These are phyloP conservation scores for Linhomoeus sp. DNA, from an alignment of 2,888 invertebrate genomes.

Conservation along the genomic window DNA sequence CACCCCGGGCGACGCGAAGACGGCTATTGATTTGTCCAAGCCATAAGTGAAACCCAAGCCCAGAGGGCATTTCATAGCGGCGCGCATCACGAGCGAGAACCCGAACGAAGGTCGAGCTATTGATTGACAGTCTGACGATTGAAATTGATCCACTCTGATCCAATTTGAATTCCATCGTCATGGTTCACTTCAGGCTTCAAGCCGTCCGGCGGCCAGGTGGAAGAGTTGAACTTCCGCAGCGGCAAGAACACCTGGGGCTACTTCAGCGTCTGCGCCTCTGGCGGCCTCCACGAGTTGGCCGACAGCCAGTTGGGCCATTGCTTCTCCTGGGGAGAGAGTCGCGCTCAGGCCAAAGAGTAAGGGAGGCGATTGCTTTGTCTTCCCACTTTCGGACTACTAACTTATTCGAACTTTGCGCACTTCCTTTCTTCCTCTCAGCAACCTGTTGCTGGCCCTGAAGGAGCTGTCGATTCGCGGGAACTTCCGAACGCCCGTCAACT, in stretches of 20 bases:
- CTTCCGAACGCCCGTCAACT: constrained; percentile 93
- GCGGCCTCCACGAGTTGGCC: constrained; percentile 95
- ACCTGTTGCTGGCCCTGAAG: constrained; percentile 85
- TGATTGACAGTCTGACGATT: no score
- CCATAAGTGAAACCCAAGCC: constrained; percentile 35
- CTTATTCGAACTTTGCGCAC: no score
- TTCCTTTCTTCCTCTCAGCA: constrained; percentile 43
- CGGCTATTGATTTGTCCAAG: constrained; percentile 3
- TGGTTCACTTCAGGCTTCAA: constrained; percentile 90
- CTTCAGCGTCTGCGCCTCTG: constrained; percentile 91
- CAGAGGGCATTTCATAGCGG: constrained; percentile 94
- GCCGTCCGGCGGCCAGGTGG: constrained; percentile 78
- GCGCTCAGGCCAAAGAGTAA: constrained; percentile 42
- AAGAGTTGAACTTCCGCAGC: constrained; percentile 91
- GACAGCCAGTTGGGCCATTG: constrained; percentile 99
- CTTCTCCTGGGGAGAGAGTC: constrained; percentile 95
- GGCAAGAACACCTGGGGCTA: constrained; percentile 99
- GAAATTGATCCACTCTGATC: no score
- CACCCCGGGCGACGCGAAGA: not conserved
- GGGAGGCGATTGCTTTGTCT: constrained; percentile 11
- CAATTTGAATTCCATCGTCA: no score
- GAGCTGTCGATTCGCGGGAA: constrained; percentile 92
- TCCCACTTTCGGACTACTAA: no score
- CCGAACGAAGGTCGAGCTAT: constrained; percentile 64
- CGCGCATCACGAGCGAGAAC: constrained; percentile 90